Evolutionary conservation across 1,140 invertebrate genomes (phyloP), one percentile per base, ranked within the genome.

Genomic region (Megathymus violae): DNA sequence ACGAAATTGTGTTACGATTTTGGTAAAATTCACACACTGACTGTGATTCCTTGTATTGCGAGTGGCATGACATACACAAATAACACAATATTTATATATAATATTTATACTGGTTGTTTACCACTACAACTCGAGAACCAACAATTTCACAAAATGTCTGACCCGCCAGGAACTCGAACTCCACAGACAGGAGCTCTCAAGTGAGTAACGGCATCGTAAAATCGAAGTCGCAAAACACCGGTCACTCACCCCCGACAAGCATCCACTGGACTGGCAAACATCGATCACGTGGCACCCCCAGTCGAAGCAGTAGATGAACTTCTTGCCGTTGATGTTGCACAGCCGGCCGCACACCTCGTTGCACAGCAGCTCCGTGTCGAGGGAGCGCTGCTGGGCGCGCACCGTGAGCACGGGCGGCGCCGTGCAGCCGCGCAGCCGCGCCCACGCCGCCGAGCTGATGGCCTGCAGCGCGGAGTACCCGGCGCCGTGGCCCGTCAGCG

Each of bases 221-320:
- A n/a, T n/a, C n/a, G n/a, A n/a, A n/a, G n/a, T n/a, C n/a, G n/a
- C n/a, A n/a, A n/a, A n/a, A n/a, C n/a, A n/a, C n/a, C n/a, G n/a
- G n/a, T n/a, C 9, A 69, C 87, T 77, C 11, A 92, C 91, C 71
- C 91, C 91, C 4, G 89, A 91, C 16, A 92, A 67, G 52, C 89
- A 91, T 0, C 91, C 91, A 47, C 91, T 92, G 40, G 88, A 88
- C 56, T 91, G 91, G 52, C 91, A 92, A 1, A 92, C 91, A 63
- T 91, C 89, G 16, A 92, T 91, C 6, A 92, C 88, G 59, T 92
- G 91, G 67, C 91, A 92, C 11, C 91, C 91, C 88, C 89, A 92
- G 69, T 92, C 91, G 71, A 92, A 92, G 72, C 91, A 92, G 69
- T 91, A 92, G 11, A 92, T 87, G 59, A 92, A 92, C 65, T 88